Evolutionary conservation across 2,113 vertebrate species (phyloP).

Genomic region (Dromas ardeola): DNA sequence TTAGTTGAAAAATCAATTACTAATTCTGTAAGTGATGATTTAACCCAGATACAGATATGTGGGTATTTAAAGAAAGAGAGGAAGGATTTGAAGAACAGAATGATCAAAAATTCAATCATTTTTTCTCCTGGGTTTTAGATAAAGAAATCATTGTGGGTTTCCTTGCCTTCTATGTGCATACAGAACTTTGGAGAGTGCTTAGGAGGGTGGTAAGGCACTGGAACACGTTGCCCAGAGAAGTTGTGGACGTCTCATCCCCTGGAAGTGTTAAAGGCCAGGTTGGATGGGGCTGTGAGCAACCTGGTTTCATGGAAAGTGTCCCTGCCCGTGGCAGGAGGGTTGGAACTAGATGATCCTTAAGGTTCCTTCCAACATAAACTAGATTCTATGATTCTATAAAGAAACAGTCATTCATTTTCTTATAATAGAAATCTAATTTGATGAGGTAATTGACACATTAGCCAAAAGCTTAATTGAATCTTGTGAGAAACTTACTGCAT

Average conservation of each 20-base stretch:
- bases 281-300: not conserved
- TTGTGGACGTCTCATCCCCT: not conserved
- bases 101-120: not conserved
- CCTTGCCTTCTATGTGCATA: rapidly evolving
- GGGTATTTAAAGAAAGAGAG: not conserved
- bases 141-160: not conserved
- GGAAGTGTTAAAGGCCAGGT: not conserved
- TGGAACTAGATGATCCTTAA: not conserved
- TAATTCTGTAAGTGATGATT: not conserved
- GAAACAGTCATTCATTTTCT: not conserved
- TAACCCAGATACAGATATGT: not conserved
- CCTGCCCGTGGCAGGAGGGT: not conserved
- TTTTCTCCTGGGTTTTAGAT: not conserved
- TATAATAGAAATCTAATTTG: not conserved
- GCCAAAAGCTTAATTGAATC: not conserved
- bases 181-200: not conserved
- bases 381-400: not conserved
- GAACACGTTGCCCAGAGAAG: not conserved
- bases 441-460: not conserved
- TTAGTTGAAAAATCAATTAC: not conserved
- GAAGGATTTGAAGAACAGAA: not conserved
- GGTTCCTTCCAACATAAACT: not conserved
- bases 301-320: not conserved
- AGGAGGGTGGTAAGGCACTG: not conserved
- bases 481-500: not conserved